These are phyloP conservation scores for Epistrophe eligans DNA, from an alignment of 2,888 invertebrate genomes.

Conservation along the genomic window DNA sequence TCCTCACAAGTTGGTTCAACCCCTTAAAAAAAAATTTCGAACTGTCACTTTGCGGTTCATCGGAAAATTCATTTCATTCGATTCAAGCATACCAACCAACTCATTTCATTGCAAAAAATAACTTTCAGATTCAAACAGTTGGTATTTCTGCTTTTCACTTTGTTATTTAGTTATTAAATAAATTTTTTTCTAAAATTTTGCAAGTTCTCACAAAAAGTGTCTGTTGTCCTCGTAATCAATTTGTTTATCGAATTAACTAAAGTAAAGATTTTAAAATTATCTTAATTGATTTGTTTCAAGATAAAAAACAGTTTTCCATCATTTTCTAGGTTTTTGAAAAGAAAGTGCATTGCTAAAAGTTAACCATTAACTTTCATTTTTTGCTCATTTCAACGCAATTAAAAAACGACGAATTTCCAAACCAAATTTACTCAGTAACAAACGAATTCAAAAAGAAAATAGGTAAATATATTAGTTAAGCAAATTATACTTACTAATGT, in stretches of 20 bases:
- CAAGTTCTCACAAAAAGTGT: constrained; percentile 6
- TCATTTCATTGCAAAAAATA: background rate
- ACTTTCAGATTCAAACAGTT: background rate
- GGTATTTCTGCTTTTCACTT: constrained; percentile 57
- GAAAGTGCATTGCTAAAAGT: constrained; percentile 31
- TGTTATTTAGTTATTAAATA: constrained; percentile 63
- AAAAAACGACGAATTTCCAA: constrained; percentile 22
- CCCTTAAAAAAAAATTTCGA: background rate
- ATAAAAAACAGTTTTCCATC: background rate
- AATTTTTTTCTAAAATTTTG: constrained; percentile 40
- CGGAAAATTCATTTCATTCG: constrained; percentile 29
- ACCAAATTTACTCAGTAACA: background rate
- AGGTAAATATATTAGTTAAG: background rate
- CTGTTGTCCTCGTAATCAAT: constrained; percentile 2
- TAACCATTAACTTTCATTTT: constrained; percentile 20
- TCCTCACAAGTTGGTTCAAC: background rate
- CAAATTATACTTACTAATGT: background rate
- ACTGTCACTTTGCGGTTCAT: background rate
- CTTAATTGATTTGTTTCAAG: background rate
- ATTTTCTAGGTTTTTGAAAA: background rate
- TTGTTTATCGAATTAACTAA: constrained; percentile 40
- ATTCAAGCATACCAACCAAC: constrained; percentile 47
- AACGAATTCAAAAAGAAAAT: background rate
- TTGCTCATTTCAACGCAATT: constrained; percentile 25
- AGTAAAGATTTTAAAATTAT: constrained; percentile 24